Base-by-base conservation (phyloP, 2,888 invertebrate genomes). In the Pheosia gnoma region DNA sequence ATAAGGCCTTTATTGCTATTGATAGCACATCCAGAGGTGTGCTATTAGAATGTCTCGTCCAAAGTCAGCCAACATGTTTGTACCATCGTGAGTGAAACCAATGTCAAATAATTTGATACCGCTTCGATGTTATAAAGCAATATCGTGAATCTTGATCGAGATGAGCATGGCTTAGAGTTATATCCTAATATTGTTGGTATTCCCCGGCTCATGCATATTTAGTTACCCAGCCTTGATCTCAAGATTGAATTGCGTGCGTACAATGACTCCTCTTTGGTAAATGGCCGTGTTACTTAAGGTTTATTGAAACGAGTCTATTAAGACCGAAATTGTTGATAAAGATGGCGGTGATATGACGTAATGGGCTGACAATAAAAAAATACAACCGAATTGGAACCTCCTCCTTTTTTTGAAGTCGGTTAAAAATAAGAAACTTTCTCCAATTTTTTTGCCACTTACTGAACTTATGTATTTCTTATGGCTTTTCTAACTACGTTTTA, bases 221-320 rank as follows among this genome's bases (percentile, higher is more conserved):
- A 51, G 51, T 51, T 51, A 8, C 51, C 51, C n/a, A 4, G 51
- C 8, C 25, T 51, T 51, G 51, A 51, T 51, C 51, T 51, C 51
- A 51, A 51, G 25, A 51, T 51, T 51, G 51, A 51, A 51, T 51
- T 51, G 7, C 25, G 51, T 51, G 25, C 51, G 51, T 25, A 51
- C 13, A 51, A 25, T 51, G 25, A 25, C 8, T 8, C 51, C 7
- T 25, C 6, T 51, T 25, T 51, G 8, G 13, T 51, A 51, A 25
- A 51, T 51, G 47, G n/a, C 25, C 51, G 51, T 51, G 51, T 25
- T 51, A 51, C 51, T 13, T 51, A 25, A 25, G 51, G 51, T 51
- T 51, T 25, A 7, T 25, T 51, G 8, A 51, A 11, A 9, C 43
- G 13, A 5, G 4, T 49, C 47, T 47, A 47, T 47, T 47, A n/a